Conservation (phyloP, 2,797 vertebrate genomes). For the Caiman crocodilus region DNA sequence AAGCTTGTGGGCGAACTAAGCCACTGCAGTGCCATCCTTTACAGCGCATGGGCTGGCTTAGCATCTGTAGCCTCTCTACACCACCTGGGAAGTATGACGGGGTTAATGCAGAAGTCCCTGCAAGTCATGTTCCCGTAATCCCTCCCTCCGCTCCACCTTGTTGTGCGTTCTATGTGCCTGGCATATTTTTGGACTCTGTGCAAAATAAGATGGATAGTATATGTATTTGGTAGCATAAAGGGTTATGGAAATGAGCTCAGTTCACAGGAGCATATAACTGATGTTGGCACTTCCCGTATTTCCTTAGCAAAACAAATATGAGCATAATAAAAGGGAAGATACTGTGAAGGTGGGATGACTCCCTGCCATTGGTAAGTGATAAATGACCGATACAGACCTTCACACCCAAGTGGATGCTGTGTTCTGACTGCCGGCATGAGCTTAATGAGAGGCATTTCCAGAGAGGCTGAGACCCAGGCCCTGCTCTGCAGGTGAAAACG, state of each 20-base stretch:
- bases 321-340: conserved; percentile 18
- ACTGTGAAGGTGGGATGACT: conserved; percentile 4
- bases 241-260: conserved; percentile 34
- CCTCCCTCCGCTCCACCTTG: not conserved
- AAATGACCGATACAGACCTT: not conserved
- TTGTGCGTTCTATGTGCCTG: not conserved
- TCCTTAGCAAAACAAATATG: conserved; percentile 30
- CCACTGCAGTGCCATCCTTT: not conserved
- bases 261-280: conserved; percentile 25
- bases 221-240: not conserved
- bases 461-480: not conserved
- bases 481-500: conserved; percentile 2
- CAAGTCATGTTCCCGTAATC: not conserved
- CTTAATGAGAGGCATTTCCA: not conserved
- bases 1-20: not conserved
- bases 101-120: rapidly evolving
- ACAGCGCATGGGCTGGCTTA: not conserved
- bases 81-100: rapidly evolving
- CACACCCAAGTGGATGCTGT: rapidly evolving
- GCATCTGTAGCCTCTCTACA: not conserved
- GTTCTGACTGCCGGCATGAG: not conserved
- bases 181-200: not conserved
- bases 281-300: conserved; percentile 37
- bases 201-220: conserved; percentile 15
- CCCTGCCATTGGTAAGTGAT: not conserved